A percentile compares a stretch with the other conserved stretches of the same genome.
Evolutionary conservation across 2,797 vertebrate species (phyloP).

Genomic region (Bovichtus diacanthus): DNA sequence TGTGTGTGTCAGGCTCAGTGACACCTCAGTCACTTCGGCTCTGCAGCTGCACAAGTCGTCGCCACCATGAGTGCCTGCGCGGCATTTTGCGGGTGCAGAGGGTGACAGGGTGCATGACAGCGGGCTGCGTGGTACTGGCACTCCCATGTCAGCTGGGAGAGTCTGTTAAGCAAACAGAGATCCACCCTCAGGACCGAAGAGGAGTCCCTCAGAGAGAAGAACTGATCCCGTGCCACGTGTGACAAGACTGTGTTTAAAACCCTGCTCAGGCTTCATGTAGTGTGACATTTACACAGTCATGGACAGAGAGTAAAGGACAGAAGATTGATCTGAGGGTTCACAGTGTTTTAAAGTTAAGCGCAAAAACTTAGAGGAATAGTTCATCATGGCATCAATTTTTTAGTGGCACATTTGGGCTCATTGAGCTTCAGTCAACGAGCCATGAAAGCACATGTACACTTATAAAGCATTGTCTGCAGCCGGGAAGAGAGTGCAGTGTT

Average conservation of each 20-base stretch:
- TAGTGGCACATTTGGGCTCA: not conserved
- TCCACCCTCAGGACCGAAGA: constrained; percentile 29
- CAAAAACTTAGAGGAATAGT: not conserved
- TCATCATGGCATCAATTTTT: not conserved
- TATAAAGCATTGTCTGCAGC: not conserved
- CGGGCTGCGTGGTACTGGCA: not conserved
- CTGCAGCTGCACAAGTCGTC: constrained; percentile 25
- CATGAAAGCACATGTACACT: not conserved
- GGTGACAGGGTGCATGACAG: constrained; percentile 52
- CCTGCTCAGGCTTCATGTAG: constrained; percentile 5
- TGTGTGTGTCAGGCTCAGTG: constrained; percentile 69
- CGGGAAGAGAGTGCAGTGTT: not conserved
- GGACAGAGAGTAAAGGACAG: not conserved
- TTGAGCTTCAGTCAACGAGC: not conserved
- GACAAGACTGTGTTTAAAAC: not conserved
- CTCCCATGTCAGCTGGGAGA: constrained; percentile 35
- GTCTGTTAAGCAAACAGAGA: constrained; percentile 17
- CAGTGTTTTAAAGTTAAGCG: not conserved
- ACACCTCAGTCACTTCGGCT: constrained; percentile 63
- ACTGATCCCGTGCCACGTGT: not conserved
- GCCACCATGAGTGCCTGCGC: constrained; percentile 23
- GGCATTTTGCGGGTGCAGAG: constrained; percentile 47
- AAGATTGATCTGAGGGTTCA: not conserved
- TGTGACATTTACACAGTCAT: not conserved
- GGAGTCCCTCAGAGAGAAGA: constrained; percentile 12